A percentile compares a stretch with the other conserved stretches of the same genome.
phyloP scores from a whole-genome alignment of 2,888 invertebrate genomes.

The Hydroisotoma schaefferi region DNA sequence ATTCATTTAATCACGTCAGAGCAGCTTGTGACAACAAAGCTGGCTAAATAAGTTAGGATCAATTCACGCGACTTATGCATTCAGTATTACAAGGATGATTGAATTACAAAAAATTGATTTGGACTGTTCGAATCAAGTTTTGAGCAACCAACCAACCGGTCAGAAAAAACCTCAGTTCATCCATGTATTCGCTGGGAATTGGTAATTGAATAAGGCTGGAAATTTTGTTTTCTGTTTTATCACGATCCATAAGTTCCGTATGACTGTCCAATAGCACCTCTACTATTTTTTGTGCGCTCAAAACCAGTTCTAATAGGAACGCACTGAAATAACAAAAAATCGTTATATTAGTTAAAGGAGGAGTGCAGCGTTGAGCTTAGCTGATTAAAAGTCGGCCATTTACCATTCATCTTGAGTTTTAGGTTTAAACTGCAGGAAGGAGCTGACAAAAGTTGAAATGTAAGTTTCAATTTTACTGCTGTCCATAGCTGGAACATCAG shows the following conservation, averaged over 20 bases:
- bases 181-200: slow-evolving; percentile 33
- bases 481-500: neutral
- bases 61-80: no score
- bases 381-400: slow-evolving; percentile 11
- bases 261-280: slow-evolving; percentile 16
- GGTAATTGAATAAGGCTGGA: slow-evolving; percentile 9
- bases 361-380: neutral
- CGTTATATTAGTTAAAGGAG: neutral
- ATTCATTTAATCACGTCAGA: no score
- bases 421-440: slow-evolving; percentile 25
- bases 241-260: neutral
- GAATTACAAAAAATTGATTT: neutral
- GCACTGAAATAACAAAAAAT: slow-evolving; percentile 22
- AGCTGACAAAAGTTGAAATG: slow-evolving; percentile 8
- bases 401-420: slow-evolving; percentile 28
- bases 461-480: slow-evolving; percentile 6
- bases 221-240: neutral
- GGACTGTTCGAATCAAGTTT: neutral
- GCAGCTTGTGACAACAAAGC: no score
- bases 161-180: slow-evolving; percentile 28
- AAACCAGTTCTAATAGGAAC: slow-evolving; percentile 27
- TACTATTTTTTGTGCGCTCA: slow-evolving; percentile 34
- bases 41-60: no score
- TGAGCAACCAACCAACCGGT: slow-evolving; percentile 16
- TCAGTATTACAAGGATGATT: no score